phyloP scores from a whole-genome alignment of 37 sponge, comb jelly and placozoan species.

The Axinella damicornis region DNA sequence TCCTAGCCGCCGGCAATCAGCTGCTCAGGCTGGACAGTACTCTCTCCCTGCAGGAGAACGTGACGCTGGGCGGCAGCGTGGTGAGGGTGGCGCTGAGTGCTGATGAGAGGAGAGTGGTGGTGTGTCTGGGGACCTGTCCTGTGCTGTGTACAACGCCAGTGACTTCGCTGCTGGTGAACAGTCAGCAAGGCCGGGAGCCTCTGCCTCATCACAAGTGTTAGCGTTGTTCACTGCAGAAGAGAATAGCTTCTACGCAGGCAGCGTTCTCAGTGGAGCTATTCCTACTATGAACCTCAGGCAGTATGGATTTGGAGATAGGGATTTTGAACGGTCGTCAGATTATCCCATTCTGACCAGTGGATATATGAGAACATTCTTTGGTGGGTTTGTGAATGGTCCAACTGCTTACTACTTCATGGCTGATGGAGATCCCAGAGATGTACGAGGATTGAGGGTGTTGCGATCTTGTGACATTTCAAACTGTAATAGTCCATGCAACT shows the following conservation, averaged over 20 bases:
- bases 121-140: constrained; percentile 34
- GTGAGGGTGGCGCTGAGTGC: constrained; percentile 14
- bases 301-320: not conserved
- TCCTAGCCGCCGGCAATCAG: constrained; percentile 28
- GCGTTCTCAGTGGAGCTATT: not conserved
- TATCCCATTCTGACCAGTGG: not conserved
- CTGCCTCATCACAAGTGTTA: not conserved
- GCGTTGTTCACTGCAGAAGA: constrained; percentile 22
- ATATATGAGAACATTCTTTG: not conserved
- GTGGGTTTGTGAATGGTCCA: constrained; percentile 8
- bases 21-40: constrained; percentile 19
- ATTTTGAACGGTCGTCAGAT: not conserved
- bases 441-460: constrained; percentile 6
- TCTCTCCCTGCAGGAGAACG: constrained; percentile 13
- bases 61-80: not conserved
- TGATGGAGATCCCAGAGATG: not conserved
- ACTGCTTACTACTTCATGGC: constrained; percentile 8
- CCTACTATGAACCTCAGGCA: constrained; percentile 1
- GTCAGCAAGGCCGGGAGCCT: not conserved
- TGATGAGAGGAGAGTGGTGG: constrained; percentile 26
- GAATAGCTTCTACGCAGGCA: constrained; percentile 18
- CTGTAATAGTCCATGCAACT: not conserved
- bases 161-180: constrained; percentile 3
- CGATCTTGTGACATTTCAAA: constrained; percentile 6
- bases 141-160: constrained; percentile 21